These are phyloP conservation scores for Eidolon dupreanum DNA, from an alignment of 2,797 vertebrate genomes.

Conservation along the genomic window DNA sequence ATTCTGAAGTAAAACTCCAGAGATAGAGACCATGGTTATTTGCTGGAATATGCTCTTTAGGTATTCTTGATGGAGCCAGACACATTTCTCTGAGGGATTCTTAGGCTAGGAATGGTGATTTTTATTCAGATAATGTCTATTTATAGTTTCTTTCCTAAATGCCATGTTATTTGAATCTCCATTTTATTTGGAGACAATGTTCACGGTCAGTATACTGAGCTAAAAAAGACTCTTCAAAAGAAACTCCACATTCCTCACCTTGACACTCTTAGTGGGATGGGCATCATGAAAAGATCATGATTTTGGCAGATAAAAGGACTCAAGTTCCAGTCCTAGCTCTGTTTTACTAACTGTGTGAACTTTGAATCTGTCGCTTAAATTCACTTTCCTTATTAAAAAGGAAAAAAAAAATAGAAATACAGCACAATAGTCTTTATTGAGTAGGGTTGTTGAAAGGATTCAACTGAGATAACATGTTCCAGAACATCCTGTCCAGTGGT, in stretches of 20 bases:
- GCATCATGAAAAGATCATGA: background rate
- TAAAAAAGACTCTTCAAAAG: background rate
- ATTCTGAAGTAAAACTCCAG: background rate
- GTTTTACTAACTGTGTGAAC: background rate
- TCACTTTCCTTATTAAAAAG: background rate
- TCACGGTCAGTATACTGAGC: background rate
- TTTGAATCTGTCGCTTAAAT: background rate
- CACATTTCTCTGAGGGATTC: background rate
- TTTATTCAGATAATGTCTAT: background rate
- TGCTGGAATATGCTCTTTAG: background rate
- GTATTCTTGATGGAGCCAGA: background rate
- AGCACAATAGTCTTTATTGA: background rate
- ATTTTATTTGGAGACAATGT: background rate
- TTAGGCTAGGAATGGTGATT: background rate
- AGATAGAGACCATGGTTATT: background rate
- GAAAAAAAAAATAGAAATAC: background rate
- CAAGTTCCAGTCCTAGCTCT: background rate
- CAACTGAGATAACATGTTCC: background rate
- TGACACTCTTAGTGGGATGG: background rate
- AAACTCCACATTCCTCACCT: background rate
- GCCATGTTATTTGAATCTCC: background rate
- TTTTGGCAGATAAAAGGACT: background rate
- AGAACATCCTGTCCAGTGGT: background rate
- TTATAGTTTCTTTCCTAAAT: background rate
- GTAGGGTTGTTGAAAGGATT: background rate